These are phyloP conservation scores for Dendrolimus punctatus DNA, from an alignment of 1,140 invertebrate species.

Conservation along the genomic window DNA sequence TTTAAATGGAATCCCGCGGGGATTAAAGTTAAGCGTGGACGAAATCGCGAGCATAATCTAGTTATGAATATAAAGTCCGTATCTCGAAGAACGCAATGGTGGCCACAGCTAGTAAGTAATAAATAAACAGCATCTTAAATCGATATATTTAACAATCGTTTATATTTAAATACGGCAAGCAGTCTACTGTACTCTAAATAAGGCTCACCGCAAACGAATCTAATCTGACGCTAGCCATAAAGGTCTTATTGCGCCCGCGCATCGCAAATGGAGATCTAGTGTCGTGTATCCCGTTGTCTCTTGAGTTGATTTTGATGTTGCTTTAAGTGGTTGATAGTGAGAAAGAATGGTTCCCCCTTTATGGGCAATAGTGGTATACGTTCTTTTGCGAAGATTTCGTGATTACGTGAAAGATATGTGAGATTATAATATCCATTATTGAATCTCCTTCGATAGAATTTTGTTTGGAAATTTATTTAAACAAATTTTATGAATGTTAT, in stretches of 20 bases:
- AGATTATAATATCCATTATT: too few relatives aligned
- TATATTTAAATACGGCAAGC: background rate
- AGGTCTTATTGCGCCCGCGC: background rate
- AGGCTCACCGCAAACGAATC: constrained; percentile 1
- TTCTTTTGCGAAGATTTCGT: background rate
- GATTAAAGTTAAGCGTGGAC: too few relatives aligned
- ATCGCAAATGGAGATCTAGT: constrained; percentile 1
- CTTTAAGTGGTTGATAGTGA: constrained; percentile 9
- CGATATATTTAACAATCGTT: background rate
- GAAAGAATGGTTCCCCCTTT: background rate
- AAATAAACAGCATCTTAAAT: background rate
- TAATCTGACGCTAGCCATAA: constrained; percentile 3
- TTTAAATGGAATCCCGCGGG: too few relatives aligned
- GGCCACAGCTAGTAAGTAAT: too few relatives aligned
- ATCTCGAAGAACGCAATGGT: too few relatives aligned
- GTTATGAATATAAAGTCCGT: too few relatives aligned
- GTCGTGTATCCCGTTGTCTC: background rate
- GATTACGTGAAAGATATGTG: too few relatives aligned
- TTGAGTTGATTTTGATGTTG: constrained; percentile 11
- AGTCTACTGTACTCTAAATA: constrained; percentile 4
- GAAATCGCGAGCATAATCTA: too few relatives aligned
- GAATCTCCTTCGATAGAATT: too few relatives aligned
- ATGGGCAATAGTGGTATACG: background rate
- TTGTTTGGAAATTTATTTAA: too few relatives aligned
- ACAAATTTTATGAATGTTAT: too few relatives aligned